Evolutionary conservation across 2,797 vertebrate genomes (phyloP).

Genomic region (Xiphophorus birchmanni): DNA sequence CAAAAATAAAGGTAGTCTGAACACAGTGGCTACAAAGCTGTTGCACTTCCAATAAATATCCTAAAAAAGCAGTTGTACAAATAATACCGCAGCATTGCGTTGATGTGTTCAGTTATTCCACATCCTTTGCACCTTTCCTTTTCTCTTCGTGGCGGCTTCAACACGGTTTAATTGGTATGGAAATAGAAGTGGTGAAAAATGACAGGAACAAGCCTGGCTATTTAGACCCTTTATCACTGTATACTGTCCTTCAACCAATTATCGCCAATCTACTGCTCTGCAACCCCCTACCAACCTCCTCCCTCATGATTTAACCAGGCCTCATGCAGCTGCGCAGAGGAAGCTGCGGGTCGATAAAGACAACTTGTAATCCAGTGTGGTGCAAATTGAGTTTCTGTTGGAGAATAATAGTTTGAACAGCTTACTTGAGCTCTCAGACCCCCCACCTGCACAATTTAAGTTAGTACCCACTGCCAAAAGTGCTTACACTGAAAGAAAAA

Average conservation of each 20-base stretch:
- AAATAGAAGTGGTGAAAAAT: conserved; percentile 76
- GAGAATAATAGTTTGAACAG: conserved; percentile 51
- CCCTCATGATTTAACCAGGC: conserved; percentile 63
- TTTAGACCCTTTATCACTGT: conserved; percentile 76
- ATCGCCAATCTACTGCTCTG: conserved; percentile 71
- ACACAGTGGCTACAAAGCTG: conserved; percentile 14
- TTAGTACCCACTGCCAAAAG: conserved; percentile 20
- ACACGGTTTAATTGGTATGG: conserved; percentile 79
- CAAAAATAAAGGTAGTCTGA: neutral
- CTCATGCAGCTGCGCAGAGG: conserved; percentile 56
- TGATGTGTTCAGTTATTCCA: conserved; percentile 54
- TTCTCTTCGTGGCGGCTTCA: conserved; percentile 66
- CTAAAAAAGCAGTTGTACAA: conserved; percentile 14
- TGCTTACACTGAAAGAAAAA: neutral
- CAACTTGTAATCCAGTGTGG: conserved; percentile 60
- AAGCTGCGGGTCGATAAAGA: conserved; percentile 62
- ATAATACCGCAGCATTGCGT: conserved; percentile 32
- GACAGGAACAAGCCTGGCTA: conserved; percentile 63
- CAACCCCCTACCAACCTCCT: conserved; percentile 63
- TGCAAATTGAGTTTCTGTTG: conserved; percentile 74
- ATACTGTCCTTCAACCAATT: conserved; percentile 79
- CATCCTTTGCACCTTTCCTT: conserved; percentile 70
- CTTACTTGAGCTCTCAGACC: conserved; percentile 47
- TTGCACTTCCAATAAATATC: conserved; percentile 6
- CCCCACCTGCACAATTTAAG: conserved; percentile 5